Evolutionary conservation across 2,797 vertebrate species (phyloP), one percentile per base, ranked within the genome.

Genomic region (Gallinago nigripennis): DNA sequence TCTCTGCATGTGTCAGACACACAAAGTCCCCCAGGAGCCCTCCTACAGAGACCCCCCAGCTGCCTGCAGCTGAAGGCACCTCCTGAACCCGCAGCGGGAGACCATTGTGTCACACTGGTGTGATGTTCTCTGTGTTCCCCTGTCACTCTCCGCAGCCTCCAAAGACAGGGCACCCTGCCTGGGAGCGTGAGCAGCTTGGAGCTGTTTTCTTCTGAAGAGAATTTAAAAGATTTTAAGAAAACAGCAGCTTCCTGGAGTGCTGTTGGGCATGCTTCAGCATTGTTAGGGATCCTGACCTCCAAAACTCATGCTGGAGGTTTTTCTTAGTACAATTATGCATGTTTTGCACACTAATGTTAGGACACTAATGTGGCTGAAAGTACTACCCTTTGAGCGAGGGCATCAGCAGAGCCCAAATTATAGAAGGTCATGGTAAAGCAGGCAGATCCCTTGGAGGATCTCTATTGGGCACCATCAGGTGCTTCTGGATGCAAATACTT

Each of bases 101-200:
- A 28, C 19, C 8, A 12, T 4, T 3, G 9, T 25, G 24, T 31
- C 28, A 9, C 0, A 0, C 37, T 45, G 50, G 28, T 6, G 30
- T 6, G 12, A 28, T 5, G 21, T 30, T 84, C 46, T 72, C 72
- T 33, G 60, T 56, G 6, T 30, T 7, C 12, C 21, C 65, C 43
- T 18, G 11, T 28, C 48, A 6, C 23, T 13, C 35, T 2, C 0
- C 0, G 2, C 13, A 12, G 30, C 60, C 37, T 37, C 41, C 58
- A 31, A 11, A 69, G 30, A 23, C 56, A 61, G 23, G 53, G 23
- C 56, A 51, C 30, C 39, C 19, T 53, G n/a, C 39, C n/a, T 5
- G 6, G 19, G 8, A 50, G 16, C 1, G 1, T 24, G 17, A 53
- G 41, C 24, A 41, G 35, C 46, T 56, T 11, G 19, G 31, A 43